phyloP scores from a whole-genome alignment of 2,113 vertebrate species.

The Propithecus coquereli region DNA sequence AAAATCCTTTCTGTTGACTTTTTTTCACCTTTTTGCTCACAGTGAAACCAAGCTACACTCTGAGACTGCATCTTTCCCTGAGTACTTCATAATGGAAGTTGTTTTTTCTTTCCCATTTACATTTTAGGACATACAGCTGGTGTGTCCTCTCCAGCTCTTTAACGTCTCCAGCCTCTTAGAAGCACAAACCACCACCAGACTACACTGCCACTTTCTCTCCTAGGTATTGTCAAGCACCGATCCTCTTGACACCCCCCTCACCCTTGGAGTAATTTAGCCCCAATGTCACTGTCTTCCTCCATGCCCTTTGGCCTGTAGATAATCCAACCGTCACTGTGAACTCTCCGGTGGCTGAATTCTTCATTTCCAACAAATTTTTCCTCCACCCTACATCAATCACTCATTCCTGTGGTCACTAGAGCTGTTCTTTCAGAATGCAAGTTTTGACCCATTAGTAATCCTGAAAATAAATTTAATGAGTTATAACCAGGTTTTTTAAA shows the following conservation, averaged over 20 bases:
- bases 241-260: not conserved
- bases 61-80: not conserved
- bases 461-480: slow-evolving; percentile 13
- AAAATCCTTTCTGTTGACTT: not conserved
- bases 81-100: not conserved
- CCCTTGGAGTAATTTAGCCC: not conserved
- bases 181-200: not conserved
- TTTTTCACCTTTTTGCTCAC: not conserved
- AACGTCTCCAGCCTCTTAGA: not conserved
- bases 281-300: not conserved
- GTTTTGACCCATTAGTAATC: not conserved
- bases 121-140: not conserved
- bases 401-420: not conserved
- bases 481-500: not conserved
- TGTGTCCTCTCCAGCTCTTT: not conserved
- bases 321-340: not conserved
- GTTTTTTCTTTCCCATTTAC: not conserved
- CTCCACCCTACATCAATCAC: not conserved
- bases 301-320: not conserved
- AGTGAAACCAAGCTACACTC: not conserved
- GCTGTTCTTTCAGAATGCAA: not conserved
- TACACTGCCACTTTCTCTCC: not conserved
- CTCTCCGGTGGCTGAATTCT: not conserved
- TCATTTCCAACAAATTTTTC: not conserved
- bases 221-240: not conserved